Evolutionary conservation across 92 coral and sea anemone species (phyloP), one percentile per base, ranked within the genome.

Genomic region (Palythoa grandiflora): DNA sequence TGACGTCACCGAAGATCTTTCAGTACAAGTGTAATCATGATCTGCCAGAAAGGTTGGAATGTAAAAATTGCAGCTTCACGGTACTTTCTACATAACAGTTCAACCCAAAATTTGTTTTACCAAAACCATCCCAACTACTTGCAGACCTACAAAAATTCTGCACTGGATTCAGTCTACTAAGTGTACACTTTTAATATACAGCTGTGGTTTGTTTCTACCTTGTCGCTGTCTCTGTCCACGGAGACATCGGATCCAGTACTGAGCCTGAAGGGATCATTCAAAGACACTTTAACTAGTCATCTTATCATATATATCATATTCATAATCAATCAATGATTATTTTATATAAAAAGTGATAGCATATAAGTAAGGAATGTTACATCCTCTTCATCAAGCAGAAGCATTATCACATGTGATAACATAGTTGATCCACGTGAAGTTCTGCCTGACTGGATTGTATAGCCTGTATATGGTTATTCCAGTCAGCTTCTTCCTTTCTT

Each of bases 161-260:
- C n/a, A 13, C 65, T 14, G 5, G 19, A 3, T 13, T 10, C 16
- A 59, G 19, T 5, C 40, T 28, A 9, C 38, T 35, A 44, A 21
- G 40, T 28, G 28, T 28, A 28, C 28, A 44, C 3, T 44, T 44
- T 44, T 44, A 44, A 11, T 19, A 65, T 37, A 19, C 28, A 28
- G 28, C 6, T 66, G 10, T 66, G 71, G 3, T 66, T 36, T 9
- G 66, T 59, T 66, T 3, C 10, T 44, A 89, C 91, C 75, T 90
- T 78, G 51, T 86, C 75, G 68, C 92, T 93, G 13, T 92, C 93
- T 83, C 75, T 53, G 17, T 93, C 94, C 68, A 77, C 37, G 1
- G 94, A 93, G 40, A 88, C 71, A 63, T 93, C 94, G 79, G 96
- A 93, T 16, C 91, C 91, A 74, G 86, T 79, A 77, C 96, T 93